Conservation (phyloP, 1,140 invertebrate genomes). For the Oscheius sp. region DNA sequence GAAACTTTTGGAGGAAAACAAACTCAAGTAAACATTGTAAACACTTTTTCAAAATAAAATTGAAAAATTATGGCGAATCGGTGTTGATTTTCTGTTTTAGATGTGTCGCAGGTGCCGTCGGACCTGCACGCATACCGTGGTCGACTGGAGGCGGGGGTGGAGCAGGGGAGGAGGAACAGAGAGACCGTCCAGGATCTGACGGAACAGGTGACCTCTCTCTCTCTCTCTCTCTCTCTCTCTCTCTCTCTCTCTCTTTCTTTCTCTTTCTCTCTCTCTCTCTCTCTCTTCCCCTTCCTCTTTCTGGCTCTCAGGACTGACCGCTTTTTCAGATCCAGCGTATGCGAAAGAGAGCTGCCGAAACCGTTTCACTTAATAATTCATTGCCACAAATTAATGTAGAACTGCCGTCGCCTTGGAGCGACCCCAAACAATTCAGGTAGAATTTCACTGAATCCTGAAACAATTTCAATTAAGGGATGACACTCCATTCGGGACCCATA, state of each 20-base stretch:
- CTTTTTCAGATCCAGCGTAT: neutral
- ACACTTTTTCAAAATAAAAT: too few relatives aligned
- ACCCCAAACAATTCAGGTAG: neutral
- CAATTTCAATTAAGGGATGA: conserved; percentile 6
- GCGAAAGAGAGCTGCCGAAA: neutral
- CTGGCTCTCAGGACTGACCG: neutral
- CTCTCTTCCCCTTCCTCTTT: neutral
- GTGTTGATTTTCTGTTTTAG: too few relatives aligned
- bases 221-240: neutral
- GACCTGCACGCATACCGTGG: conserved; percentile 7
- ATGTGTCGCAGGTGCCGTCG: conserved; percentile 14
- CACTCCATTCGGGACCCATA: neutral
- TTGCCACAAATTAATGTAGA: neutral
- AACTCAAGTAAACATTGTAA: too few relatives aligned
- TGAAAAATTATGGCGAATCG: too few relatives aligned
- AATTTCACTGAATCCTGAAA: too few relatives aligned
- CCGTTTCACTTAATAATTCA: neutral
- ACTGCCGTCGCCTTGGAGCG: neutral
- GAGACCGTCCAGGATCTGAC: conserved; percentile 28
- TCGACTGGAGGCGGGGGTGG: conserved; percentile 22
- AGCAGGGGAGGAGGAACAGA: conserved; percentile 22
- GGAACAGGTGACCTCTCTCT: conserved; percentile 11
- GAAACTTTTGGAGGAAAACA: too few relatives aligned
- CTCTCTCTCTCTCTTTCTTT: neutral
- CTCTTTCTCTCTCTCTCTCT: too few relatives aligned